Conservation (phyloP, 2,113 vertebrate genomes). For the Talpa occidentalis region DNA sequence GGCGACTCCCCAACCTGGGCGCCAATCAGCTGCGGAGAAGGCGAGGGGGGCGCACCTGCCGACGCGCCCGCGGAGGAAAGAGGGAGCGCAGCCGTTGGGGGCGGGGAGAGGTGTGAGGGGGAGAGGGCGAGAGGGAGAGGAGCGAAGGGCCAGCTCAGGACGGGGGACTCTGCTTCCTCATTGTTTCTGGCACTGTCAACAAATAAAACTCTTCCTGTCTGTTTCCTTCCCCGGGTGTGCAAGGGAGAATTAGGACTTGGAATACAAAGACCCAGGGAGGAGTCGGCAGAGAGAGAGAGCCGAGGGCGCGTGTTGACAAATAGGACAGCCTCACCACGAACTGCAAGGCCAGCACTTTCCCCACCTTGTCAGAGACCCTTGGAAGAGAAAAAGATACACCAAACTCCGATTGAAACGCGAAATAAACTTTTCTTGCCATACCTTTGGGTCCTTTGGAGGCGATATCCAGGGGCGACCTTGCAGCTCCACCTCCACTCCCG, state of each 20-base stretch:
- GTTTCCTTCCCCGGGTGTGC: slow-evolving; percentile 48
- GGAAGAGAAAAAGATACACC: background rate
- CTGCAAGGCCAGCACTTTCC: background rate
- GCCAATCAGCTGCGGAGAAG: slow-evolving; percentile 93
- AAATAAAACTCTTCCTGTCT: slow-evolving; percentile 64
- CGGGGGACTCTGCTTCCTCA: slow-evolving; percentile 71
- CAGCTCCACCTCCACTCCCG: background rate
- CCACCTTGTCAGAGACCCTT: background rate
- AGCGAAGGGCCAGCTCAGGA: background rate
- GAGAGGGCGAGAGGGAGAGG: slow-evolving; percentile 14
- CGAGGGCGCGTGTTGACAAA: slow-evolving; percentile 16
- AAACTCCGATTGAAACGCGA: slow-evolving; percentile 8
- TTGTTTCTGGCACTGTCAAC: slow-evolving; percentile 62
- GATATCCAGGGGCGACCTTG: background rate
- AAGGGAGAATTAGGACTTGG: slow-evolving; percentile 24
- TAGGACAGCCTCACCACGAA: slow-evolving; percentile 19
- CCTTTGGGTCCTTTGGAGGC: background rate
- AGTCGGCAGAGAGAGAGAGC: background rate
- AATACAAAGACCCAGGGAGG: slow-evolving; percentile 56
- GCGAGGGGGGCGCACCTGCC: slow-evolving; percentile 88
- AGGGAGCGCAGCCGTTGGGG: background rate
- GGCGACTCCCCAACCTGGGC: slow-evolving; percentile 92
- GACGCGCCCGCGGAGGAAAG: slow-evolving; percentile 20
- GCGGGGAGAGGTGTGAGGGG: slow-evolving; percentile 60
- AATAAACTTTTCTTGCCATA: slow-evolving; percentile 62